Percentiles rank a stretch among this genome's conserved stretches.
Evolutionary conservation across 2,888 invertebrate species (phyloP).

Genomic region (Hyppa rectilinea): DNA sequence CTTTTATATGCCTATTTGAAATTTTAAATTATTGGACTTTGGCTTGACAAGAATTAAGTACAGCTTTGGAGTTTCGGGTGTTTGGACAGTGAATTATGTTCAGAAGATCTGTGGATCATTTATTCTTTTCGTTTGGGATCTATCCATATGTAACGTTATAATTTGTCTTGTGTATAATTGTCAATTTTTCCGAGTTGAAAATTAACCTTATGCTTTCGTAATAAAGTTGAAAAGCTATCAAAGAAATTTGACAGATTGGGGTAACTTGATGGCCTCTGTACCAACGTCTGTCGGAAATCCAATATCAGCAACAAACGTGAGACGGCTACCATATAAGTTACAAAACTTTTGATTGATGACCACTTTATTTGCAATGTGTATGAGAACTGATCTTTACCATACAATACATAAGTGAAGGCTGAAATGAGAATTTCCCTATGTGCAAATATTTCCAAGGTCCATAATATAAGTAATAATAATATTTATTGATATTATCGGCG

Average conservation of each 20-base stretch:
- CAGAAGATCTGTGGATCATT: background rate
- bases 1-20: no score
- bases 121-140: background rate
- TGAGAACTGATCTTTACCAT: background rate
- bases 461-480: background rate
- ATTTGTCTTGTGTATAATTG: no score
- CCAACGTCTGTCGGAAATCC: background rate
- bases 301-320: background rate
- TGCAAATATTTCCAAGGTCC: background rate
- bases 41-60: constrained; percentile 12
- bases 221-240: no score
- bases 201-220: no score
- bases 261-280: no score
- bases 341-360: background rate
- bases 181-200: no score
- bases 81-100: background rate
- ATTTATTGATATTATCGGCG: background rate
- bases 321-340: background rate
- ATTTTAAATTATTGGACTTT: no score
- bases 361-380: background rate
- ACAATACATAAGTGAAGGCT: background rate
- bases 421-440: background rate
- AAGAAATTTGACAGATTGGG: no score
- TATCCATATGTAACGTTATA: background rate
- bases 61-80: background rate